phyloP scores from a whole-genome alignment of 1,140 invertebrate species.

The Lethocerus indicus region DNA sequence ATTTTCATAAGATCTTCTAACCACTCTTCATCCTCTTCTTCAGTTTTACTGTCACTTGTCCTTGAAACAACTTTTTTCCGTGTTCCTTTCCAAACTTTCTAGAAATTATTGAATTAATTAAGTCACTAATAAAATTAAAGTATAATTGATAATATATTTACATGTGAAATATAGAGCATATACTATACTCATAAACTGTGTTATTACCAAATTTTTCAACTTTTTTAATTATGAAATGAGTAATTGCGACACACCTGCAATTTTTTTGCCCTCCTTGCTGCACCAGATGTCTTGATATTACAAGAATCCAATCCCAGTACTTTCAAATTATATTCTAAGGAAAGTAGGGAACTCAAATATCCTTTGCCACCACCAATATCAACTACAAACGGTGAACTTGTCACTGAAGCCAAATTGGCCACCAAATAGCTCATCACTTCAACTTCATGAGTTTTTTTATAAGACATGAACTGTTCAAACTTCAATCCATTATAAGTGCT shows the following conservation, averaged over 20 bases:
- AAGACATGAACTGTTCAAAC: conserved; percentile 27
- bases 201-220: not conserved
- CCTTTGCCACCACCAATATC: conserved; percentile 79
- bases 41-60: not conserved
- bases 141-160: not conserved
- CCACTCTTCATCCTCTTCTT: not conserved
- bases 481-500: too few species aligned
- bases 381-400: conserved; percentile 33
- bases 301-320: conserved; percentile 67
- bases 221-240: not conserved
- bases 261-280: conserved; percentile 37
- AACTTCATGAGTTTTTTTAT: conserved; percentile 74
- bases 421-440: conserved; percentile 36
- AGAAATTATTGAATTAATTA: not conserved
- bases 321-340: conserved; percentile 46
- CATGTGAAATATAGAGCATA: not conserved
- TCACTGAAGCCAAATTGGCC: conserved; percentile 22
- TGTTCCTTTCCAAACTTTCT: conserved; percentile 16
- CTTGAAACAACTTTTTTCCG: conserved; percentile 9
- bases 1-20: not conserved
- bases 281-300: conserved; percentile 39
- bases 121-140: not conserved
- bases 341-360: conserved; percentile 56
- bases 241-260: conserved; percentile 26
- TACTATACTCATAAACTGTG: not conserved